Base-by-base conservation (phyloP, 2,113 vertebrate species). In the Copsychus sechellarum region DNA sequence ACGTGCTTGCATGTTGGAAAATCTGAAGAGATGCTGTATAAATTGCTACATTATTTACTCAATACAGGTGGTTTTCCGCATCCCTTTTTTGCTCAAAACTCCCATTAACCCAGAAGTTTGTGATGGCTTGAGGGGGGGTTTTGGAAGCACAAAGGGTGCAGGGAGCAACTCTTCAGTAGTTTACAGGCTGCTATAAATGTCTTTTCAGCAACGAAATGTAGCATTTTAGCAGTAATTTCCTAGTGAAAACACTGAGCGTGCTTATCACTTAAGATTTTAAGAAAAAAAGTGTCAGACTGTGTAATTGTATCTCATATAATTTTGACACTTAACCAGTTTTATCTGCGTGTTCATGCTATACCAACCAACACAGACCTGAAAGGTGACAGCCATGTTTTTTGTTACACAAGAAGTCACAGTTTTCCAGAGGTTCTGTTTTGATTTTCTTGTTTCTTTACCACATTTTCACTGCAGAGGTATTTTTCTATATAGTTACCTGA, bases 201-300 rank as follows among this genome's bases (percentile, higher is more conserved):
- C 82, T 92, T 92, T 89, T 95, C 78, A 90, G 92, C 92, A 92
- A 92, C 76, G 66, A 91, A 90, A 95, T 95, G 95, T 97, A 97
- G 96, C 88, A 82, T 95, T 95, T 96, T 82, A 95, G 90, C 94
- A 95, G 94, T 92, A 78, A 74, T 57, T 93, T 92, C 84, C 91
- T 93, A 94, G 95, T 94, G 91, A 92, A 97, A 97, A 97, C 86
- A 96, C 92, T 95, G 92, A 94, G 95, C 29, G 90, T 96, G 96
- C 92, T 94, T 96, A 93, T 88, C 85, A 82, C 65, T 88, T 92
- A 64, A 84, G 77, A 91, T 95, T 90, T 91, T 89, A 82, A 96
- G n/a, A 19, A 20, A 29, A 29, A 50, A 47, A 72, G 53, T 92
- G 82, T 96, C 94, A 95, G 65, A 83, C 65, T 58, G 24, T 95